Base-by-base conservation (phyloP, 2,888 invertebrate genomes). In the Plebejus melissa region DNA sequence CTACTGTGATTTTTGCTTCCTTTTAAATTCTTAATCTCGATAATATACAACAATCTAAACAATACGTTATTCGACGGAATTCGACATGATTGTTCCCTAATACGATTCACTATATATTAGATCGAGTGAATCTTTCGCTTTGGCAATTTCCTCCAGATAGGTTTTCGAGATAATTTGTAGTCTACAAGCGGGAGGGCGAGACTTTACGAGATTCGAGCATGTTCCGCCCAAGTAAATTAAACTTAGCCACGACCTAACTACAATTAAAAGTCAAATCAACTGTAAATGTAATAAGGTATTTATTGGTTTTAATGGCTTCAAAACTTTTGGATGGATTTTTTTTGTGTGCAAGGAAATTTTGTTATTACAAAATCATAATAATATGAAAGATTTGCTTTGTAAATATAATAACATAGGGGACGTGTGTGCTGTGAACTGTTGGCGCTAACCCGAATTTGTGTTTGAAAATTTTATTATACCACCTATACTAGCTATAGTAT, bases 211-310 rank as follows among this genome's bases (percentile, higher is more conserved):
- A 74, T 79, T 79, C 81, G 79, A 83, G 80, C 82, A 81, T 77
- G 77, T 78, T 78, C 77, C 74, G 77, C 60, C 60, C 76, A 83
- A 84, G 82, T 83, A 82, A 81, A 82, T 79, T 81, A 77, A 78
- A 77, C 75, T 79, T 81, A 80, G 78, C 80, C 80, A 74, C 28
- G 75, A 76, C 77, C 78, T 75, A 76, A 78, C 72, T 84, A 80
- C 82, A 85, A 85, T 86, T 85, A 84, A 84, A 84, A 81, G 80
- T 81, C 79, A 82, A 84, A 83, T 83, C 81, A 80, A 83, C 32
- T 82, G 46, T 38, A 28, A 74, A 69, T 75, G 58, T 76, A 72
- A 57, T 76, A 50, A 65, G 65, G 75, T 72, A 50, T 75, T 74
- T 76, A 57, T 32, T 22, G 70, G 54, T 75, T 38, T 38, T 38